phyloP scores from a whole-genome alignment of 2,113 vertebrate genomes.

The Leiothrix lutea region DNA sequence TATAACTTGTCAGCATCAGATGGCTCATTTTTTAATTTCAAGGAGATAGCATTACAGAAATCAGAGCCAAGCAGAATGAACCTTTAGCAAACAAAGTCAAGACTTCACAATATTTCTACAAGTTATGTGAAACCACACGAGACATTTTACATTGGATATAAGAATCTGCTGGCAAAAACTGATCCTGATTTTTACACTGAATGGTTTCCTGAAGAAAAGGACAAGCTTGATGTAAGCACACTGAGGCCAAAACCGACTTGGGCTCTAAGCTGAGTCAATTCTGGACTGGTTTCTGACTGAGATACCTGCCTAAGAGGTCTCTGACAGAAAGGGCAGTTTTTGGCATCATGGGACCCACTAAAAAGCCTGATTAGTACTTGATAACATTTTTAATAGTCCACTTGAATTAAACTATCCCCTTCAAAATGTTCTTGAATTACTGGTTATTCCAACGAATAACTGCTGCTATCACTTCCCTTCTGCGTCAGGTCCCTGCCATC shows the following conservation, averaged over 20 bases:
- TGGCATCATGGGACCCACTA: not conserved
- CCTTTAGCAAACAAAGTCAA: constrained; percentile 31
- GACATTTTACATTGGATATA: not conserved
- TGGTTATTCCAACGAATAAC: constrained; percentile 52
- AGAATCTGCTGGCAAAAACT: not conserved
- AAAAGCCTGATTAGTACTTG: not conserved
- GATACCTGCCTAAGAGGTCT: fast-evolving
- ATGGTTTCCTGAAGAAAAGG: not conserved
- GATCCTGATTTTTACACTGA: not conserved
- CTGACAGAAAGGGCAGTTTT: not conserved
- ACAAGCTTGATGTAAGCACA: not conserved
- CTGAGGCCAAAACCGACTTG: not conserved
- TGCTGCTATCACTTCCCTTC: constrained; percentile 49
- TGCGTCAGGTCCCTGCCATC: fast-evolving
- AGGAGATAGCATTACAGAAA: not conserved
- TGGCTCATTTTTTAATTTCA: not conserved
- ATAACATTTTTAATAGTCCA: not conserved
- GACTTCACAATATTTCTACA: not conserved
- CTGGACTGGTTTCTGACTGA: not conserved
- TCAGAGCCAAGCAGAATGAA: constrained; percentile 19
- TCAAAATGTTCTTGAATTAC: constrained; percentile 5
- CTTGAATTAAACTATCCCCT: constrained; percentile 38
- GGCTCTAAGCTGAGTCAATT: not conserved
- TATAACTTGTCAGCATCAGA: not conserved
- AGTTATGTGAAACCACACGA: not conserved